Conservation (phyloP, 2,888 invertebrate species). For the Andrena trimmerana region DNA sequence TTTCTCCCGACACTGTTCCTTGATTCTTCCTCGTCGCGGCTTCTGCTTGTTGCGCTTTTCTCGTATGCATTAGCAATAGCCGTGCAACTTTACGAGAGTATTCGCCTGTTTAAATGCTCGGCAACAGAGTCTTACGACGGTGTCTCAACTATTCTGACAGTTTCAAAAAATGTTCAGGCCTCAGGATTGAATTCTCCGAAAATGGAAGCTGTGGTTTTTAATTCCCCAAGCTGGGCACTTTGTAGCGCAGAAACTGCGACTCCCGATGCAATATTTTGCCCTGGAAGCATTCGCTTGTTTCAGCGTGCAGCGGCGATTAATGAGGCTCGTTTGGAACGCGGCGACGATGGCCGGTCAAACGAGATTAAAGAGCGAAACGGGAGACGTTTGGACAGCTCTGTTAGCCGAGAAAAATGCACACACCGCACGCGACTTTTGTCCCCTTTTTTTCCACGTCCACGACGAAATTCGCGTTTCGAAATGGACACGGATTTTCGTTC, state of each 20-base stretch:
- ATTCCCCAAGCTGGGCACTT: background rate
- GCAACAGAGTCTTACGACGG: background rate
- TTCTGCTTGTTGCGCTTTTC: background rate
- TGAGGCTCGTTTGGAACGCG: conserved; percentile 43
- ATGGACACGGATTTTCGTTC: background rate
- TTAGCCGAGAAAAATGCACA: conserved; percentile 46
- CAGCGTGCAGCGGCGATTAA: conserved; percentile 38
- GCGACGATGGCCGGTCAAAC: conserved; percentile 38
- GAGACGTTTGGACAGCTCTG: conserved; percentile 53
- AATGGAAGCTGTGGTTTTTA: background rate
- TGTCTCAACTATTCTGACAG: too few relatives aligned
- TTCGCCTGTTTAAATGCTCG: background rate
- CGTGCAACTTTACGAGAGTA: background rate
- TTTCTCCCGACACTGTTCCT: conserved; percentile 41
- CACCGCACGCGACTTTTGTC: conserved; percentile 17
- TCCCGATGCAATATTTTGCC: conserved; percentile 2
- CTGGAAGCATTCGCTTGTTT: conserved; percentile 24
- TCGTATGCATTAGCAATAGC: conserved; percentile 20
- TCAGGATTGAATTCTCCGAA: too few relatives aligned
- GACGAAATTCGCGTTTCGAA: conserved; percentile 15
- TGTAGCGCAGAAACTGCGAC: background rate
- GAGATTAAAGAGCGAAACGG: conserved; percentile 53
- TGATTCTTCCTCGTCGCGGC: conserved; percentile 27
- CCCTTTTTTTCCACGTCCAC: conserved; percentile 3
- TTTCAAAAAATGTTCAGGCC: too few relatives aligned